A percentile compares a stretch with the other conserved stretches of the same genome.
Evolutionary conservation across 2,797 vertebrate species (phyloP).

Genomic region (Acanthurus leucopareius): DNA sequence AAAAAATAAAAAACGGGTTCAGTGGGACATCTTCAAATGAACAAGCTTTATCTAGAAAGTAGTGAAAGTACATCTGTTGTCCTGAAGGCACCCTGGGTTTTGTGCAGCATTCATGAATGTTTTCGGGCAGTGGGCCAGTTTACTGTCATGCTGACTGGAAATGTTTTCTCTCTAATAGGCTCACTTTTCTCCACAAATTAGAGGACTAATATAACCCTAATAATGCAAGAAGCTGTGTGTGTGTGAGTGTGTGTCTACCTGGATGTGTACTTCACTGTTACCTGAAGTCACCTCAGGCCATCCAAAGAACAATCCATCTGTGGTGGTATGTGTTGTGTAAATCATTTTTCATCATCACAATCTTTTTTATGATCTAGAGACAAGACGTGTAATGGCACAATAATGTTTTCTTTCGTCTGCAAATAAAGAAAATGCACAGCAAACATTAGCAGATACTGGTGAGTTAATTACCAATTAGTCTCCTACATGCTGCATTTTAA

Average conservation of each 20-base stretch:
- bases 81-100: neutral
- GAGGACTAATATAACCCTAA: neutral
- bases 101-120: slow-evolving; percentile 3
- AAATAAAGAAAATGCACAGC: neutral
- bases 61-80: slow-evolving; percentile 21
- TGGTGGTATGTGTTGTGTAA: neutral
- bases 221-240: slow-evolving; percentile 4
- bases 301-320: neutral
- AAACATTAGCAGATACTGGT: neutral
- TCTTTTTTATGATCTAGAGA: neutral
- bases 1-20: slow-evolving; percentile 21
- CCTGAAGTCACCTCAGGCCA: neutral
- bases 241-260: neutral
- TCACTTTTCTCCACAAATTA: slow-evolving; percentile 28
- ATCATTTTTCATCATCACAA: neutral
- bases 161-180: slow-evolving; percentile 22
- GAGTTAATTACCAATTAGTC: neutral
- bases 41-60: neutral
- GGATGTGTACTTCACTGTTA: slow-evolving; percentile 9
- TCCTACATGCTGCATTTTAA: neutral
- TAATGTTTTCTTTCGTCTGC: neutral
- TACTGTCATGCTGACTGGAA: slow-evolving; percentile 12
- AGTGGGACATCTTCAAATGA: slow-evolving; percentile 28
- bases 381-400: neutral
- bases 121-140: slow-evolving; percentile 13